Evolutionary conservation across 92 coral and sea anemone species (phyloP).

Genomic region (Diadumene lineata): DNA sequence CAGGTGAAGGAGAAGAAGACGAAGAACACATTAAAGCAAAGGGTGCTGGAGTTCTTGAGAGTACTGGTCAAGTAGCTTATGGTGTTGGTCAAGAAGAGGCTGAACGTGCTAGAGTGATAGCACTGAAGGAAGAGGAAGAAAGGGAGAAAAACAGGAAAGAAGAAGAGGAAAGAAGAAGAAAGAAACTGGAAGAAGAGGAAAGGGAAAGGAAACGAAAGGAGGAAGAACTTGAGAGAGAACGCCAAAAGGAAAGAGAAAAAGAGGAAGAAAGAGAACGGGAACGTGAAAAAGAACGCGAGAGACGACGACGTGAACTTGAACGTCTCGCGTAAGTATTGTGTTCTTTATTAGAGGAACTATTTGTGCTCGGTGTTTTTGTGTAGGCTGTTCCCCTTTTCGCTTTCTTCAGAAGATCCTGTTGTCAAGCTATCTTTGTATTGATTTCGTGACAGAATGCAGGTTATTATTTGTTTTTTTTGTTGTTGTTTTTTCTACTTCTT

Average conservation of each 20-base stretch:
- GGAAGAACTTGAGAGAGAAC: constrained; percentile 3
- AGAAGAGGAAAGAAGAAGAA: constrained; percentile 56
- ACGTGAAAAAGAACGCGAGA: constrained; percentile 2
- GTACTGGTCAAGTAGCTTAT: constrained; percentile 47
- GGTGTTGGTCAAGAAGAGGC: constrained; percentile 46
- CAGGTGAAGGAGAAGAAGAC: constrained; percentile 34
- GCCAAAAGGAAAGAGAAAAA: constrained; percentile 22
- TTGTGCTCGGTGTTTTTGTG: too few relatives aligned
- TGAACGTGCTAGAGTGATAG: constrained; percentile 43
- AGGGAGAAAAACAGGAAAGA: constrained; percentile 53
- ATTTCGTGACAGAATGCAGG: not conserved
- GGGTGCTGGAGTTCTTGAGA: constrained; percentile 42
- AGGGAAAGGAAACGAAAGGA: constrained; percentile 34
- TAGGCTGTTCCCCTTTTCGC: too few relatives aligned
- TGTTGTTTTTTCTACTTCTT: not conserved
- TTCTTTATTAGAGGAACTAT: too few relatives aligned
- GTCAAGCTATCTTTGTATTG: not conserved
- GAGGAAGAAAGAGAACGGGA: constrained; percentile 38
- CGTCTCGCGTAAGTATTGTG: constrained; percentile 16
- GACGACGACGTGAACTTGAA: constrained; percentile 10
- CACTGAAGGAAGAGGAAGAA: constrained; percentile 48
- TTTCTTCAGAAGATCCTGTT: too few relatives aligned
- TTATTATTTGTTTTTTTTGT: not conserved
- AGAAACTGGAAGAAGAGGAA: constrained; percentile 42
- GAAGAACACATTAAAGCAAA: constrained; percentile 38